Base-by-base conservation (phyloP, 2,888 invertebrate species). In the Taenaris catops region DNA sequence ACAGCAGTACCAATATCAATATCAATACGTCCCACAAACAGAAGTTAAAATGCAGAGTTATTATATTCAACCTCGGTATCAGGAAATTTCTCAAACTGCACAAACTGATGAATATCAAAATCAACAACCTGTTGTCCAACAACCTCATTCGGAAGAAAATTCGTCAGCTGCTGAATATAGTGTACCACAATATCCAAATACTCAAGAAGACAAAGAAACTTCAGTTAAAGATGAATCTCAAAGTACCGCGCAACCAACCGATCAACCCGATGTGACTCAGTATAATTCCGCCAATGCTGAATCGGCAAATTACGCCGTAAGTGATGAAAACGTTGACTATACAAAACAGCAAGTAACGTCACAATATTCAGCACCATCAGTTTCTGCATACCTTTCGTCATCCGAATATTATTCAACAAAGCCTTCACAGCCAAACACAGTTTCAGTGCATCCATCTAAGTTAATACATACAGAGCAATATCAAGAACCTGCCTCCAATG, bases 1-100 rank as follows among this genome's bases (percentile, higher is more conserved):
- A 10, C 73, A 67, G 18, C 69, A 65, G 28, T 75, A 76, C 37
- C 70, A 79, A 38, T 78, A 79, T 27, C 67, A 62, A 17, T 81
- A 79, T 39, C 68, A 70, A 34, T 71, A 80, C 33, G 61, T 68
- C 1, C 70, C 73, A 6, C 68, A 70, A 34, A 49, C 64, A 0
- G 48, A 57, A 12, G 44, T 55, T 2, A 57, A 59, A 4, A 55
- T 67, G 1, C 75, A 72, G 32, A 54, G 55, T 7, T 75, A 72
- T 46, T 74, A 75, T 40, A 52, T 60, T n/a, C 66, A 68, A 42
- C 53, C 65, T 12, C 70, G 75, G 38, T 71, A 78, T 34, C 65
- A 70, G 25, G 64, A 71, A 32, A 61, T 65, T 41, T 42, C 55
- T 3, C 58, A 59, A 37, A 37, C 44, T n/a, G 35, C 37, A 20